These are phyloP conservation scores for Edolisoma coerulescens DNA, from an alignment of 2,113 vertebrate genomes.

Conservation along the genomic window DNA sequence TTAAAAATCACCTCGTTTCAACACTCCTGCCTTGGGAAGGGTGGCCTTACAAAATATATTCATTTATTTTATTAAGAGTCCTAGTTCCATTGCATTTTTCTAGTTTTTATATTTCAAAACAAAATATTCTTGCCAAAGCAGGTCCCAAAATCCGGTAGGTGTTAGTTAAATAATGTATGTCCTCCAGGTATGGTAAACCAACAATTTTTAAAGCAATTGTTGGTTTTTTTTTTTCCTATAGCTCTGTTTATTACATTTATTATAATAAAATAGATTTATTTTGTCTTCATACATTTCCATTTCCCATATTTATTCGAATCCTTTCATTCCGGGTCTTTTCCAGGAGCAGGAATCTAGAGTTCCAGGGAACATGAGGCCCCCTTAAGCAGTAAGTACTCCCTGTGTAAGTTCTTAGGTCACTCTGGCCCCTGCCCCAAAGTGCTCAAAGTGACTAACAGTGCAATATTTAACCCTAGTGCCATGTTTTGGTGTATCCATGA, in stretches of 20 bases:
- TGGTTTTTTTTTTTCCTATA: accelerated
- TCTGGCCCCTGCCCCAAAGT: background rate
- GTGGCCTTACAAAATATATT: background rate
- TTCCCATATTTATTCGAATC: background rate
- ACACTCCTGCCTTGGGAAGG: accelerated
- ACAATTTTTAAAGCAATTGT: background rate
- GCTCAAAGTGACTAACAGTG: background rate
- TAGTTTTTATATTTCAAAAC: background rate
- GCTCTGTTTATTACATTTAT: background rate
- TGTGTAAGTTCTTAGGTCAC: background rate
- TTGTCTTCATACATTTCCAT: background rate
- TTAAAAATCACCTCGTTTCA: background rate
- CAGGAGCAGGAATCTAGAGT: background rate
- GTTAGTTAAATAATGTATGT: background rate
- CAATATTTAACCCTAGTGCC: background rate
- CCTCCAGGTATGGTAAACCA: background rate
- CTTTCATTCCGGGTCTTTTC: background rate
- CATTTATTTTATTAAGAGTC: background rate
- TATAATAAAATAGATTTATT: background rate
- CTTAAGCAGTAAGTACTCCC: background rate
- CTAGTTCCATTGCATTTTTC: background rate
- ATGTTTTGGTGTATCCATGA: accelerated
- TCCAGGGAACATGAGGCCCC: background rate
- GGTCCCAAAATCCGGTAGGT: background rate
- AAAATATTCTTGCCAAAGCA: background rate